phyloP scores from a whole-genome alignment of 2,113 vertebrate species.

The Propithecus coquereli region DNA sequence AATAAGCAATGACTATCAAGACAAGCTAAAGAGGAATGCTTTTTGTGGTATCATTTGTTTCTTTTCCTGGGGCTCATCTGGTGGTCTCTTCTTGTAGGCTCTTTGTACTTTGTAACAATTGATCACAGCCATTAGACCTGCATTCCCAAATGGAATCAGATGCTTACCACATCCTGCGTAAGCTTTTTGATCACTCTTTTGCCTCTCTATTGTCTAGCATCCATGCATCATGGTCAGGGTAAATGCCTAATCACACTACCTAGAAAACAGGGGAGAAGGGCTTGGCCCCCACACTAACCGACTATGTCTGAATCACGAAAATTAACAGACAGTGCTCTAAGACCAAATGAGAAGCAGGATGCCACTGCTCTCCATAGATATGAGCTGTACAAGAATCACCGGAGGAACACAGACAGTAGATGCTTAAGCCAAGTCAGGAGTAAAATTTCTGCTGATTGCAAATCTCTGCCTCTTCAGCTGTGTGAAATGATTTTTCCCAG shows the following conservation, averaged over 20 bases:
- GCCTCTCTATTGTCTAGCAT: neutral
- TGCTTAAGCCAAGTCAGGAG: conserved; percentile 22
- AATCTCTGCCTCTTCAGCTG: conserved; percentile 23
- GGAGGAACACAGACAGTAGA: neutral
- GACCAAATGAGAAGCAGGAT: neutral
- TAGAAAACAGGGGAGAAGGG: neutral
- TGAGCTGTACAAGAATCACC: neutral
- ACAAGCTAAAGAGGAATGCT: neutral
- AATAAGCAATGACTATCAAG: neutral
- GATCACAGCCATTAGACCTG: neutral
- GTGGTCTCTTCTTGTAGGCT: neutral
- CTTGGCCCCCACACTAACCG: neutral
- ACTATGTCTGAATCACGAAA: neutral
- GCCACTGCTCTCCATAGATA: neutral
- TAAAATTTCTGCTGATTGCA: conserved; percentile 43
- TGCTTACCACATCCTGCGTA: neutral
- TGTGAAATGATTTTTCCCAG: conserved; percentile 24
- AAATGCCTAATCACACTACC: neutral
- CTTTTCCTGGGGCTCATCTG: neutral
- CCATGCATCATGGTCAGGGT: neutral
- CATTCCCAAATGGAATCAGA: neutral
- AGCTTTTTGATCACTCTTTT: neutral
- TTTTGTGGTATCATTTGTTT: neutral
- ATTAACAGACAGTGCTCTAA: neutral
- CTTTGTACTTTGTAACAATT: neutral